Evolutionary conservation across 2,888 invertebrate genomes (phyloP).

Genomic region (Coenonympha glycerion): DNA sequence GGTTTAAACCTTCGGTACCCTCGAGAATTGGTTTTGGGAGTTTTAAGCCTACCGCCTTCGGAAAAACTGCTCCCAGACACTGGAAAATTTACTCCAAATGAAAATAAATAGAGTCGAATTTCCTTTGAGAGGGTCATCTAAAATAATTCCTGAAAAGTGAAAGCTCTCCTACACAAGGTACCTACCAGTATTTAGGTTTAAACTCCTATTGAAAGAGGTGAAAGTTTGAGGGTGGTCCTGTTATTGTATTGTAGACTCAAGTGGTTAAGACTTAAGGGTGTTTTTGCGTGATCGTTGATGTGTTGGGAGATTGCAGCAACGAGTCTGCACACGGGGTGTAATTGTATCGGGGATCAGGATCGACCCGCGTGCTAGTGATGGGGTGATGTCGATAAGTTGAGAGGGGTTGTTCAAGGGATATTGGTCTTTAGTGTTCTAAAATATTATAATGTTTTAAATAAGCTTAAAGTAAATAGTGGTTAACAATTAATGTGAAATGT

Average conservation of each 20-base stretch:
- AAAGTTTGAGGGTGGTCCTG: conserved; percentile 58
- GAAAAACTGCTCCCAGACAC: conserved; percentile 45
- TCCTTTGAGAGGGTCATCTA: conserved; percentile 32
- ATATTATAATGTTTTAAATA: neutral
- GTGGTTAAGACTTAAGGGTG: conserved; percentile 31
- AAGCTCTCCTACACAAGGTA: conserved; percentile 73
- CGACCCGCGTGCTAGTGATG: conserved; percentile 54
- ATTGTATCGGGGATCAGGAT: conserved; percentile 72
- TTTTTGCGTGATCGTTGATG: conserved; percentile 38
- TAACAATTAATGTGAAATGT: too few relatives aligned
- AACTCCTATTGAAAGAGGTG: conserved; percentile 75
- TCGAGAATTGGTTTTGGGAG: conserved; percentile 70
- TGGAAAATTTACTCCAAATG: conserved; percentile 41
- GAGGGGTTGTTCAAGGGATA: conserved; percentile 32
- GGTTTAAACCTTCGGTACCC: conserved; percentile 62
- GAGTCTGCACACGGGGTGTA: conserved; percentile 69
- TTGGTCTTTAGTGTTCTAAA: conserved; percentile 32
- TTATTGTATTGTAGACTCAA: conserved; percentile 39
- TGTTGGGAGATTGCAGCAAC: conserved; percentile 70
- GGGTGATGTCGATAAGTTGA: conserved; percentile 39
- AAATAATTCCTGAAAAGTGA: conserved; percentile 75
- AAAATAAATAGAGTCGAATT: conserved; percentile 40
- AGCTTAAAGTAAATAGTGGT: too few relatives aligned
- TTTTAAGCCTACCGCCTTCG: conserved; percentile 70
- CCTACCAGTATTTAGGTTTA: conserved; percentile 76